Evolutionary conservation across 1,140 invertebrate species (phyloP).

Genomic region (Diachasmimorpha longicaudata): DNA sequence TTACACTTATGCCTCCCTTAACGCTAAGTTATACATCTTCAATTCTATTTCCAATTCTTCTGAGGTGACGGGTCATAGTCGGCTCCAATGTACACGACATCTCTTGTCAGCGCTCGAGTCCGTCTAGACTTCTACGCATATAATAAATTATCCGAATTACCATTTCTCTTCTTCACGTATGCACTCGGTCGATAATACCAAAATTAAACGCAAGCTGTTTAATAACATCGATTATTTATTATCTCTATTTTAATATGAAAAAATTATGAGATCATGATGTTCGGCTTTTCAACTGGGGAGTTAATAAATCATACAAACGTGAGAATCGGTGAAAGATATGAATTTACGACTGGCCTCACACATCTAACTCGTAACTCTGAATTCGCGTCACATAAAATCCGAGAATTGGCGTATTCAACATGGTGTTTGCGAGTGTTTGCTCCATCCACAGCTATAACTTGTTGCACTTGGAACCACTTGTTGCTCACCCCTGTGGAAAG

Average conservation of each 20-base stretch:
- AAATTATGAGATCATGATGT: background rate
- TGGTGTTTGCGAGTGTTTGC: background rate
- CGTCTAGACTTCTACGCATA: background rate
- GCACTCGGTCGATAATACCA: background rate
- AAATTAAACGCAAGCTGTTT: no score
- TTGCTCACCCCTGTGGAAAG: slow-evolving; percentile 15
- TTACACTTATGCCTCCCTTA: slow-evolving; percentile 19
- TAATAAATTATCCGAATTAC: background rate
- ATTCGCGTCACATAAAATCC: slow-evolving; percentile 4
- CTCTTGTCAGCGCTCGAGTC: background rate
- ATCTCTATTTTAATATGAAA: background rate
- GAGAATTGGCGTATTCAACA: background rate
- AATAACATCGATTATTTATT: no score
- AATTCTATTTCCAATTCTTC: slow-evolving; percentile 30
- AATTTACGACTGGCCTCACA: background rate
- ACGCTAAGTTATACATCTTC: slow-evolving; percentile 17
- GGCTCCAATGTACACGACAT: background rate
- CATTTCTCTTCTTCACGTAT: background rate
- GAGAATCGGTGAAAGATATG: background rate
- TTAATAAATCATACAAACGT: background rate
- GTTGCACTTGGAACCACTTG: slow-evolving; percentile 27
- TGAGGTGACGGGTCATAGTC: background rate
- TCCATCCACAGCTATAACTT: slow-evolving; percentile 23
- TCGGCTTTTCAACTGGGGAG: background rate
- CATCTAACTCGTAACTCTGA: background rate